Base-by-base conservation (phyloP, 2,888 invertebrate genomes). In the Apotomis turbidana region DNA sequence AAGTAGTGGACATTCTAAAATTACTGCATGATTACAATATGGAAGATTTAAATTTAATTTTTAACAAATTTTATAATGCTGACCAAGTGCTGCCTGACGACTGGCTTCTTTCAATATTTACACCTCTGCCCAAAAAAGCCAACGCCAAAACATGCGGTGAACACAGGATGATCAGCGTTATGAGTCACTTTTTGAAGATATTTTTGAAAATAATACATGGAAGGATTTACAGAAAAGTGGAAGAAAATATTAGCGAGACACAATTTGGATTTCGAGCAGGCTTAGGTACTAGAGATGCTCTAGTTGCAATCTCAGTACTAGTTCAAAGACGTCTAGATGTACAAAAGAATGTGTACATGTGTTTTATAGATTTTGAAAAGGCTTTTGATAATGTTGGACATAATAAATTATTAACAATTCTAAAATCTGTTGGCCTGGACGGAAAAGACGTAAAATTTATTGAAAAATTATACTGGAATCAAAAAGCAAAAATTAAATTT, bases 121-220 rank as follows among this genome's bases (percentile, higher is more conserved):
- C 13, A n/a, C 13, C n/a, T 52, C 12, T 51, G 12, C n/a, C 52
- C 4, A n/a, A 52, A 13, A 52, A 52, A 52, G 52, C 52, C 13
- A 52, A 52, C 13, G 52, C 52, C 3, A 52, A 13, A n/a, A n/a
- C 52, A n/a, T 52, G 52, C 52, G 52, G 52, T 0, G 52, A 52
- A n/a, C 52, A 52, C 52, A 52, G 52, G 13, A 52, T 52, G 52
- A 52, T 52, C 13, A 52, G 52, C 13, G 13, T 52, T 13, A 52
- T 13, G 52, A 52, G 52, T 52, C 52, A 52, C 52, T 46, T 46
- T 46, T 46, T 52, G 52, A 52, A 52, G 52, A 13, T 4, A 13
- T 52, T n/a, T 52, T 52, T 52, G 52, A 52, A 52, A 52, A 52
- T 52, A 52, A n/a, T 52, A 13, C 52, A 52, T 52, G 13, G 52